Percentiles rank a stretch among this genome's conserved stretches.
Conservation (phyloP, 2,888 invertebrate genomes). For the Myopa testacea region DNA sequence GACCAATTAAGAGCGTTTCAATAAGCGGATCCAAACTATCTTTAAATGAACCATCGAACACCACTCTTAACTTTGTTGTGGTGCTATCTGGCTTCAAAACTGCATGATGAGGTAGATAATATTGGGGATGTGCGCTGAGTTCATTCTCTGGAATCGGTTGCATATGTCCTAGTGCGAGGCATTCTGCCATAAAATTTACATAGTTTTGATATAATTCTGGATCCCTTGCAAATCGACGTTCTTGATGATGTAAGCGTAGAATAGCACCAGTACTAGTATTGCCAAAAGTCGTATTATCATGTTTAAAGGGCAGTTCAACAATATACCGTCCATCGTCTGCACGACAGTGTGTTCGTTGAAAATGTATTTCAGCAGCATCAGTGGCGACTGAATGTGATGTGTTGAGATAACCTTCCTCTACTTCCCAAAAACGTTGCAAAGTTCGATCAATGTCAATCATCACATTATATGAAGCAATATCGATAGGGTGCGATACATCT, state of each 20-base stretch:
- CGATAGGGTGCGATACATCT: background rate
- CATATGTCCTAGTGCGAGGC: constrained; percentile 42
- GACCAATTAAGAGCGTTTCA: constrained; percentile 38
- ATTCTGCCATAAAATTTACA: constrained; percentile 39
- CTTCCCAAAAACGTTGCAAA: constrained; percentile 15
- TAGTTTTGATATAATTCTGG: constrained; percentile 23
- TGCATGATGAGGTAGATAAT: constrained; percentile 45
- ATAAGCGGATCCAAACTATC: no score
- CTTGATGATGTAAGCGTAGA: constrained; percentile 34
- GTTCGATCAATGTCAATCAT: constrained; percentile 2
- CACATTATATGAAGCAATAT: background rate
- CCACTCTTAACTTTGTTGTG: constrained; percentile 38
- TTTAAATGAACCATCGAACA: constrained; percentile 43
- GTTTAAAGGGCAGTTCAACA: constrained; percentile 39
- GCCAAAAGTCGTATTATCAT: constrained; percentile 28
- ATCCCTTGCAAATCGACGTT: constrained; percentile 36
- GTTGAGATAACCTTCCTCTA: background rate
- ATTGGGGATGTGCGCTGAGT: constrained; percentile 15
- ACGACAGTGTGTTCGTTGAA: constrained; percentile 30
- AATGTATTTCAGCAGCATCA: constrained; percentile 39
- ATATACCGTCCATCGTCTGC: constrained; percentile 40
- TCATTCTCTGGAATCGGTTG: constrained; percentile 18
- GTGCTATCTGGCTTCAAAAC: constrained; percentile 32
- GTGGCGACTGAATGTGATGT: constrained; percentile 1
- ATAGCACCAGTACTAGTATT: constrained; percentile 35